Evolutionary conservation across 1,140 invertebrate species (phyloP), one percentile per base, ranked within the genome.

Genomic region (Drosophila equinoxialis): DNA sequence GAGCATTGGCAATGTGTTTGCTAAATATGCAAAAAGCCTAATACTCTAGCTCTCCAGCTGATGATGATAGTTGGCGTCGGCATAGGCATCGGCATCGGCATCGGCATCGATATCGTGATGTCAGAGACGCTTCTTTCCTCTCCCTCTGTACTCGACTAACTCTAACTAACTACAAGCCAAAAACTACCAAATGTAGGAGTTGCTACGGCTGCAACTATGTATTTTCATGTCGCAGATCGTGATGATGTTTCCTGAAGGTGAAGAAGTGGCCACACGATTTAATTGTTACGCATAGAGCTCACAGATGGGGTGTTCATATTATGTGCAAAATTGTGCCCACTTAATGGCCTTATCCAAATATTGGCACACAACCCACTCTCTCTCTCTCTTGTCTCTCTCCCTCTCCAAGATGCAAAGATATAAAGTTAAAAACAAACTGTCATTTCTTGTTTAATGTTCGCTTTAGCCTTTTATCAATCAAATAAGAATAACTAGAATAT

Each of bases 141-240:
- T 80, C 80, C 83, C 83, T 79, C 83, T 77, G 79, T 8, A 2
- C 84, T 83, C 84, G 83, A 63, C 74, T 58, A 42, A 75, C 69
- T 79, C 68, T 58, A 42, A 75, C 69, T 79, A 64, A 30, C 64
- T 37, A 57, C 33, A 51, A 54, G 59, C 65, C 65, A 68, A 57
- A 69, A 67, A 64, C 75, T 76, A 63, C 74, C 71, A 67, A 62
- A 41, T 48, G 61, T 60, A 48, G 51, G 54, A 42, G 71, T 41
- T 87, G 74, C 7, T 39, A 3, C 11, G 3, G 3, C 37, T 82
- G 84, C 79, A 84, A 89, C 83, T 84, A 51, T 51, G 45, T 51
- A 89, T 87, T 89, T 83, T 84, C 83, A 74, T 87, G 84, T 89
- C 84, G 84, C 84, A 84, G 84, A 87, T 87, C 83, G 83, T 87